Base-by-base conservation (phyloP, 2,888 invertebrate species). In the Drosophila stalkeri region DNA sequence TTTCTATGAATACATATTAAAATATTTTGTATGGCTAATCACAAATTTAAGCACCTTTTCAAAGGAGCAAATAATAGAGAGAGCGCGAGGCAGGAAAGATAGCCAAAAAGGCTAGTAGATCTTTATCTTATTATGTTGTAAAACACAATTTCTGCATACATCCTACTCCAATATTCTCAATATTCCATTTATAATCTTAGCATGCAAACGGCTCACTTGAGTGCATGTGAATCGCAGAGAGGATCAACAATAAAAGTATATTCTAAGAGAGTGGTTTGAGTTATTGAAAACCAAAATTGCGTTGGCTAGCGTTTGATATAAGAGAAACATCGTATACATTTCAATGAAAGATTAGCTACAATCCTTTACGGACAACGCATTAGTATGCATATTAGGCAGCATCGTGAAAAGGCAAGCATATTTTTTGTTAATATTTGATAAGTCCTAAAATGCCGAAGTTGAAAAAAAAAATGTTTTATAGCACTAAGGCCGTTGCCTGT, bases 361-460 rank as follows among this genome's bases (percentile, higher is more conserved):
- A 73, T 81, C 81, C 71, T 75, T 72, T 78, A 31, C 31, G 44
- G 57, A 57, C 54, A 62, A 71, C 56, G 33, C 47, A 57, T 71
- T 59, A 67, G 74, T 71, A 54, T 57, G 52, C 78, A 82, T 76
- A 81, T 69, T 70, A 57, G 46, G 55, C 62, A 72, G 59, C 49
- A 41, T 47, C 54, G 46, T 67, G 44, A 55, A 35, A 67, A 56
- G 46, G 60, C 65, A 41, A 67, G 54, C 35, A 57, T 46, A 52
- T 64, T 49, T 44, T 31, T 37, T 11, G 23, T 72, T 37, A 76
- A 77, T 80, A 80, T 76, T 77, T 77, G 37, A 80, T 80, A 47
- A 77, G 55, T 55, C 20, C 39, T 5, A 44, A 64, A 67, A 77
- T 47, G 51, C 55, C 37, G 44, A 54, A 52, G 14, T 33, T 51